Conservation (phyloP, 2,888 invertebrate species). For the Sphinx pinastri region DNA sequence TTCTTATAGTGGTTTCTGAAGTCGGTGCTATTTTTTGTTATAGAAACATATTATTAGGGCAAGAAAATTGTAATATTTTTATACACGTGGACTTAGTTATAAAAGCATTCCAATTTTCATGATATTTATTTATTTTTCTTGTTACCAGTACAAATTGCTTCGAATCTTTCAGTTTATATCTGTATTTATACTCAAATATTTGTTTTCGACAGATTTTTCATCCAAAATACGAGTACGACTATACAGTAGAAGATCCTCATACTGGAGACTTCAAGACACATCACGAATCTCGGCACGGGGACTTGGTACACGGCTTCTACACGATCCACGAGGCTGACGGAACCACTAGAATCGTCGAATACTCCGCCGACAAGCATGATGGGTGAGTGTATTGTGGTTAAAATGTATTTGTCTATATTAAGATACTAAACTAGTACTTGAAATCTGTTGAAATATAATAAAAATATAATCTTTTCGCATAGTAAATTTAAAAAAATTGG, state of each 20-base stretch:
- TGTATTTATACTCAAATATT: neutral
- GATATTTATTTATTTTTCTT: neutral
- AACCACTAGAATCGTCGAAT: constrained; percentile 77
- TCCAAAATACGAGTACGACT: constrained; percentile 53
- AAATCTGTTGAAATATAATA: no score
- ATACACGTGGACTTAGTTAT: no score
- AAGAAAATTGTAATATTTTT: no score
- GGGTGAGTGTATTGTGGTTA: constrained; percentile 53
- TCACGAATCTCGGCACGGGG: constrained; percentile 75
- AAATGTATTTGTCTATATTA: no score
- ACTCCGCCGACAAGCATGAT: constrained; percentile 73
- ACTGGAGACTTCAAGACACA: constrained; percentile 80
- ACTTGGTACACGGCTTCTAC: constrained; percentile 61
- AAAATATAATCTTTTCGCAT: no score
- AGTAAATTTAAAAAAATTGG: no score
- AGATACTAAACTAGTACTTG: no score
- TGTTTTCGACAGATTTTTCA: constrained; percentile 39
- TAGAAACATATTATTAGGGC: no score
- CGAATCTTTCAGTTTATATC: no score
- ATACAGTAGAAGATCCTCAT: constrained; percentile 67
- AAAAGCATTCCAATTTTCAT: neutral
- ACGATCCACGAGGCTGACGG: constrained; percentile 77
- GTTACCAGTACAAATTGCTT: no score
- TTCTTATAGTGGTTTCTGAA: no score
- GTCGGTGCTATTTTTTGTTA: no score